phyloP scores from a whole-genome alignment of 2,888 invertebrate genomes.

The Macrosiphum euphorbiae region DNA sequence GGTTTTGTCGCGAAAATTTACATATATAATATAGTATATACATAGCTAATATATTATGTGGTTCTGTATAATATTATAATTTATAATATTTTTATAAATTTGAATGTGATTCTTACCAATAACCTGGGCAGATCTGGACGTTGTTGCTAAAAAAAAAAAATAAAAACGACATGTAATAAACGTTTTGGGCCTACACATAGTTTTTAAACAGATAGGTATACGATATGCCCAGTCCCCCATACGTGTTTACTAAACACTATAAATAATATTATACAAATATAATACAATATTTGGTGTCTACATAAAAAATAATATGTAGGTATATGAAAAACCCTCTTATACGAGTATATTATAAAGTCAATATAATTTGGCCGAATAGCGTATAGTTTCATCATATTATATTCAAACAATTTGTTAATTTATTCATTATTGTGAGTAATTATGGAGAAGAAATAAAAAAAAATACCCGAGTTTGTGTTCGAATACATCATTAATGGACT shows the following conservation, averaged over 20 bases:
- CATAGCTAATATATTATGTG: background rate
- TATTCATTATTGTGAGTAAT: background rate
- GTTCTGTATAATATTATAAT: background rate
- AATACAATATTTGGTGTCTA: background rate
- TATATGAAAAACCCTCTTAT: background rate
- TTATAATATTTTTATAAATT: constrained; percentile 52
- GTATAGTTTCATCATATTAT: background rate
- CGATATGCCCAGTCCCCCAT: background rate
- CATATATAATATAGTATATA: background rate
- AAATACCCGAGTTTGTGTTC: background rate
- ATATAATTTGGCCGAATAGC: background rate
- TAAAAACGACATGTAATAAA: constrained; percentile 64
- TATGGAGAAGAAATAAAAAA: background rate
- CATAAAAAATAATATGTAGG: background rate
- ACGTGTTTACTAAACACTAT: background rate
- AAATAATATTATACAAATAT: background rate
- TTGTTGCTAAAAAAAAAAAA: constrained; percentile 80
- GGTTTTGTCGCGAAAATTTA: background rate
- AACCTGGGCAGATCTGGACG: constrained; percentile 84
- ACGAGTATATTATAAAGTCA: background rate
- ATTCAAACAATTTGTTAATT: background rate
- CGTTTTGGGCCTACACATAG: constrained; percentile 47
- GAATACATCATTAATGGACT: constrained; percentile 28
- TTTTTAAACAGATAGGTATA: background rate
- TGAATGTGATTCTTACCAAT: constrained; percentile 70